Conservation (phyloP, 2,888 invertebrate species). For the Caenorhabditis japonica region DNA sequence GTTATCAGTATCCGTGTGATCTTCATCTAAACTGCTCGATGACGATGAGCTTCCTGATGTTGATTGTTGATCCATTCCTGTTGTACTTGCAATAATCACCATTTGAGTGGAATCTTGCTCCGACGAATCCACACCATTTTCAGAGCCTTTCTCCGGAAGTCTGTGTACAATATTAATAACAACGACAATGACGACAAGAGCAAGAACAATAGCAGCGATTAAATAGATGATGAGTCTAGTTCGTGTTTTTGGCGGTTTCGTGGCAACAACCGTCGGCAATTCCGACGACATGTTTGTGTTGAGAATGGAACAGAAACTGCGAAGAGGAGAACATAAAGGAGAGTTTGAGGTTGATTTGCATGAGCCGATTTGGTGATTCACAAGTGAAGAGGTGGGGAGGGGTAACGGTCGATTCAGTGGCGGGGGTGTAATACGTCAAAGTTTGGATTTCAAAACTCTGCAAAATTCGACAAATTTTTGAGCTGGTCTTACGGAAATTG, state of each 20-base stretch:
- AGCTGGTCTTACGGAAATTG: too few species aligned
- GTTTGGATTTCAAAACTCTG: too few species aligned
- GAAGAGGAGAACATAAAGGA: slow-evolving; percentile 16
- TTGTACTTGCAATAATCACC: slow-evolving; percentile 10
- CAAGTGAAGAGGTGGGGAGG: too few species aligned
- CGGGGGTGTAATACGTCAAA: too few species aligned
- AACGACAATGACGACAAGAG: slow-evolving; percentile 37
- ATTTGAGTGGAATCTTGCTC: background rate
- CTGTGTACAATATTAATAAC: slow-evolving; percentile 47
- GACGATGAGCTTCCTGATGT: slow-evolving; percentile 34
- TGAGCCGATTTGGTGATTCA: too few species aligned
- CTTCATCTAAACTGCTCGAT: slow-evolving; percentile 33
- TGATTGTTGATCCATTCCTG: background rate
- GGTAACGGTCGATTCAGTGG: too few species aligned
- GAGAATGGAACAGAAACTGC: too few species aligned
- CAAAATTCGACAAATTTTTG: too few species aligned
- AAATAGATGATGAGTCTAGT: slow-evolving; percentile 44
- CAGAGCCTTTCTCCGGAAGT: slow-evolving; percentile 13
- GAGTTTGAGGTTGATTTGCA: slow-evolving; percentile 33
- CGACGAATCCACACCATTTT: slow-evolving; percentile 4
- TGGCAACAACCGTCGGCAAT: slow-evolving; percentile 31
- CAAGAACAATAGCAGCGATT: slow-evolving; percentile 43
- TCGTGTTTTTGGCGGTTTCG: slow-evolving; percentile 39
- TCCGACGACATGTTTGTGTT: slow-evolving; percentile 43
- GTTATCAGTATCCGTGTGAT: slow-evolving; percentile 27